A percentile compares a stretch with the other conserved stretches of the same genome.
Conservation (phyloP, 2,113 vertebrate genomes). For the Gavialis gangeticus region DNA sequence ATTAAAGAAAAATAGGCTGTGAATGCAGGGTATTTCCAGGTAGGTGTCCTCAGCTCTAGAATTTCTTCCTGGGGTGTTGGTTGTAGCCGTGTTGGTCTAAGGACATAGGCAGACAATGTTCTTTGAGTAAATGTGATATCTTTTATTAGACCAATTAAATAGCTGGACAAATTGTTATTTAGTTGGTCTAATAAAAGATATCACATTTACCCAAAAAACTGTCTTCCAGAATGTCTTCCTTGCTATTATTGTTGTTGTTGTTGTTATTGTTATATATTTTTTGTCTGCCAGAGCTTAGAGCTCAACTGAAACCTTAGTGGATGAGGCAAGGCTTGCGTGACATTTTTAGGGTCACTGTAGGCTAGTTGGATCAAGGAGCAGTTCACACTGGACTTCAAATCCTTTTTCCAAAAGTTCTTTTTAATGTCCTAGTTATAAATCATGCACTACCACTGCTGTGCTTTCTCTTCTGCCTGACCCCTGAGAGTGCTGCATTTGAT, state of each 20-base stretch:
- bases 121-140: no score
- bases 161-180: no score
- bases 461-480: neutral
- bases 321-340: neutral
- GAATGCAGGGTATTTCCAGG: neutral
- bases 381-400: constrained; percentile 7
- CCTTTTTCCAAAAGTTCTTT: neutral
- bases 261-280: no score
- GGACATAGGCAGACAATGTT: no score
- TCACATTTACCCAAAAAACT: no score
- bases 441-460: rapidly evolving
- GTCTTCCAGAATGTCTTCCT: no score
- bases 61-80: neutral
- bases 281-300: no score
- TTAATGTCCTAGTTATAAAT: neutral
- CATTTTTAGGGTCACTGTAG: neutral
- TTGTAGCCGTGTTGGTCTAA: no score
- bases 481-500: neutral
- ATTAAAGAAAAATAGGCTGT: neutral
- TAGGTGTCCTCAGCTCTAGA: neutral
- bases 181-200: no score
- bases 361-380: neutral
- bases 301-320: neutral
- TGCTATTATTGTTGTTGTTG: no score
- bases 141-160: no score